Conservation (phyloP, 1,140 invertebrate genomes). For the Meloidogyne hapla region DNA sequence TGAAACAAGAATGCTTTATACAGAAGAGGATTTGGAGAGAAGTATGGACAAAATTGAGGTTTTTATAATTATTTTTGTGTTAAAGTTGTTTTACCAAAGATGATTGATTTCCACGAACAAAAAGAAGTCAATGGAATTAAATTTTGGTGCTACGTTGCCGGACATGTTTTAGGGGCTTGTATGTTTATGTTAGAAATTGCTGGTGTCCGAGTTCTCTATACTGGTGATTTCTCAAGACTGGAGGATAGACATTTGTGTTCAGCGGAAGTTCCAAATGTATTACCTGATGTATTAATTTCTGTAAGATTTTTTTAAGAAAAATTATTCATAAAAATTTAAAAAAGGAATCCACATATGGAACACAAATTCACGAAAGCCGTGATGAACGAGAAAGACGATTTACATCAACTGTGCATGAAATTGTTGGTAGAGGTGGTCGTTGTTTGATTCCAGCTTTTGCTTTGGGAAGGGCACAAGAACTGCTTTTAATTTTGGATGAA, state of each 20-base stretch:
- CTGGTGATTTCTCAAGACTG: constrained; percentile 95
- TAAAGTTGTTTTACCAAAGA: constrained; percentile 28
- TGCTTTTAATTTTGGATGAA: constrained; percentile 90
- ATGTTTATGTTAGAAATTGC: constrained; percentile 99
- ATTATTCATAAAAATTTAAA: neutral
- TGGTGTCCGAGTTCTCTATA: constrained; percentile 91
- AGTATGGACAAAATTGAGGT: constrained; percentile 98
- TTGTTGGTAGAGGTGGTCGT: constrained; percentile 85
- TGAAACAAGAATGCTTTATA: constrained; percentile 77
- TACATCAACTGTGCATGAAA: constrained; percentile 90
- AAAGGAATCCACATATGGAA: constrained; percentile 96
- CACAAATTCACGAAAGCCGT: constrained; percentile 95
- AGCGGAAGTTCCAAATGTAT: constrained; percentile 91
- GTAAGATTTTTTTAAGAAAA: constrained; percentile 33
- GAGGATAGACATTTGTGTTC: constrained; percentile 99
- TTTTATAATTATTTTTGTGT: constrained; percentile 9
- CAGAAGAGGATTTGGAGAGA: constrained; percentile 89
- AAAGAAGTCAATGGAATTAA: constrained; percentile 89
- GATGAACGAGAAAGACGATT: constrained; percentile 88
- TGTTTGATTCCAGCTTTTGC: constrained; percentile 99
- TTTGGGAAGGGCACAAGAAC: constrained; percentile 90
- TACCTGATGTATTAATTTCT: constrained; percentile 88
- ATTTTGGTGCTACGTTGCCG: constrained; percentile 98
- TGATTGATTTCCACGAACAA: constrained; percentile 68
- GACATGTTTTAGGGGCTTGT: constrained; percentile 95